Percentiles rank a stretch among this genome's conserved stretches.
Evolutionary conservation across 2,888 invertebrate genomes (phyloP).

Genomic region (Dryobota labecula): DNA sequence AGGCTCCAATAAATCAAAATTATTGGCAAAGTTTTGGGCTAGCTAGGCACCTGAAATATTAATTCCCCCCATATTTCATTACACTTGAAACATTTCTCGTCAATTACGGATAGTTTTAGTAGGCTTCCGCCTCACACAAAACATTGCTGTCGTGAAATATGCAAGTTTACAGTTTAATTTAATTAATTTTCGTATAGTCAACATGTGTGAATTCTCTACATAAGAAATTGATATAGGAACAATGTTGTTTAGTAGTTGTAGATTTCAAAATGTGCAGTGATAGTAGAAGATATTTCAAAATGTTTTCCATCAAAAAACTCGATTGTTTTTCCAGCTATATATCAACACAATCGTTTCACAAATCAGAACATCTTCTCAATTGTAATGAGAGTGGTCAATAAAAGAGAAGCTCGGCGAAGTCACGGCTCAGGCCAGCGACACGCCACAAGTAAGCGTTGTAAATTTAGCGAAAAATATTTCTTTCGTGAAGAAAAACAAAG

Average conservation of each 20-base stretch:
- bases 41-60: slow-evolving; percentile 81
- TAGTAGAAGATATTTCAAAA: not conserved
- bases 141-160: slow-evolving; percentile 58
- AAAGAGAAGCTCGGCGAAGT: slow-evolving; percentile 70
- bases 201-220: slow-evolving; percentile 37
- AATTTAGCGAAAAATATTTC: slow-evolving; percentile 86
- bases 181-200: slow-evolving; percentile 57
- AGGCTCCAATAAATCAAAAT: slow-evolving; percentile 82
- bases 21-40: slow-evolving; percentile 81
- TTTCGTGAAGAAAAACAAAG: slow-evolving; percentile 86
- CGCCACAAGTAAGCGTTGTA: slow-evolving; percentile 79
- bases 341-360: slow-evolving; percentile 44
- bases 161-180: slow-evolving; percentile 59
- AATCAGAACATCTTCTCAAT: slow-evolving; percentile 69
- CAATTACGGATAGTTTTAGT: slow-evolving; percentile 73
- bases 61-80: slow-evolving; percentile 78
- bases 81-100: slow-evolving; percentile 76
- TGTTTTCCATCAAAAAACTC: not conserved
- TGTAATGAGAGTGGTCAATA: slow-evolving; percentile 74
- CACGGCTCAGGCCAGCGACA: slow-evolving; percentile 68
- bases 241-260: not conserved
- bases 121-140: slow-evolving; percentile 60
- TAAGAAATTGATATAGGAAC: slow-evolving; percentile 9
- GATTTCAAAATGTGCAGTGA: not conserved
- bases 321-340: slow-evolving; percentile 20